These are phyloP conservation scores for Ptychochromis oligacanthus DNA, from an alignment of 2,113 vertebrate genomes.

Conservation along the genomic window DNA sequence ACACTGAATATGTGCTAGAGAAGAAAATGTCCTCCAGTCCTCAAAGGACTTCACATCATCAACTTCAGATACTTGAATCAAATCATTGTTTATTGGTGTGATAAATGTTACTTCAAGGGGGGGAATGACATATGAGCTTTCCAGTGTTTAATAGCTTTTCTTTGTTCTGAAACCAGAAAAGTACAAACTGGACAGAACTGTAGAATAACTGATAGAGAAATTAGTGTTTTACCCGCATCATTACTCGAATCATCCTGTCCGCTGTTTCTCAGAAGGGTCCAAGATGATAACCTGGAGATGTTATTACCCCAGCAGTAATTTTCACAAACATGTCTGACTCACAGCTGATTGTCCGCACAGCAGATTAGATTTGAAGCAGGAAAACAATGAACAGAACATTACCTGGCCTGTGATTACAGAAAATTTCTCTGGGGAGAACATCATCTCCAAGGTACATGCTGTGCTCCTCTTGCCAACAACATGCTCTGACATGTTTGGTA, in stretches of 20 bases:
- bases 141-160: neutral
- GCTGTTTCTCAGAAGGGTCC: conserved; percentile 48
- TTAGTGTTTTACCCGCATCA: conserved; percentile 16
- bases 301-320: conserved; percentile 64
- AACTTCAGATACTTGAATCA: neutral
- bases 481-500: conserved; percentile 4
- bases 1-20: neutral
- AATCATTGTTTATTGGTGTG: neutral
- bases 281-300: conserved; percentile 54
- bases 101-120: too few species aligned
- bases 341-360: conserved; percentile 41
- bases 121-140: too few species aligned
- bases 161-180: neutral
- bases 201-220: conserved; percentile 7
- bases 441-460: conserved; percentile 52
- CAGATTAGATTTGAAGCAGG: conserved; percentile 66
- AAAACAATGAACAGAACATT: conserved; percentile 74
- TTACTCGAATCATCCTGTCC: conserved; percentile 5
- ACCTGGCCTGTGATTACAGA: conserved; percentile 62
- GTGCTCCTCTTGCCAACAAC: conserved; percentile 31
- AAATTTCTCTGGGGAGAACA: conserved; percentile 49
- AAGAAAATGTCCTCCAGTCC: conserved; percentile 1
- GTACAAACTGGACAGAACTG: neutral
- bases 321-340: conserved; percentile 65
- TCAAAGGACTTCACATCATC: neutral